Evolutionary conservation across 2,797 vertebrate species (phyloP), one percentile per base, ranked within the genome.

Genomic region (Gobionotothen gibberifrons): DNA sequence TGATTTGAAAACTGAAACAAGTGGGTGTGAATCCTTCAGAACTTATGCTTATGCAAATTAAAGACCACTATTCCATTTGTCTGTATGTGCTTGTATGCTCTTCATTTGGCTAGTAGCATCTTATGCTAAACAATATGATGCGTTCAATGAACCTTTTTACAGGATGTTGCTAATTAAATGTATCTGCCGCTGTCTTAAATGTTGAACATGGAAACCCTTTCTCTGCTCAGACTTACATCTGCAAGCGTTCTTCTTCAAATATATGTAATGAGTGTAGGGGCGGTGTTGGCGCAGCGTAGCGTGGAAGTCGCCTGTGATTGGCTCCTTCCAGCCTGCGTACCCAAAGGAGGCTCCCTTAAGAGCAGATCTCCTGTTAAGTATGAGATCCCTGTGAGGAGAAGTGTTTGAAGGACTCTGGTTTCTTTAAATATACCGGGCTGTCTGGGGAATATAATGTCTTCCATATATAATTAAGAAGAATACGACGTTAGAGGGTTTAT

Each of bases 401-500:
- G 77, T 72, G 85, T 91, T 87, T 87, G 90, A 92, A 92, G 86
- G 92, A 89, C 89, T 91, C 66, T 85, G 83, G 59, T 86, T 90
- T 85, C 91, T 87, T 94, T 93, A 94, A 93, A 93, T 92, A 93
- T 88, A 91, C 81, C 12, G 44, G 16, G 57, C 58, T 21, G 55
- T 89, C 93, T 59, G 67, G 91, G 93, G 93, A 94, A 92, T 93
- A 91, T 84, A 86, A 89, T 87, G 87, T 61, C 76, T 88, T 90
- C 84, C 89, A 83, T 91, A 92, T 88, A 92, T 93, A 94, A 94
- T 94, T 94, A 95, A 94, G 86, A 82, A 22, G 76, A 87, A 84
- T 61, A 53, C 58, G 47, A 78, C 52, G 78, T 92, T 86, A n/a
- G 89, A 87, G 87, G 90, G 63, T 85, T 82, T 84, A 69, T 88